Evolutionary conservation across 2,113 vertebrate genomes (phyloP), one percentile per base, ranked within the genome.

Genomic region (Brachyhypopomus gauderio): DNA sequence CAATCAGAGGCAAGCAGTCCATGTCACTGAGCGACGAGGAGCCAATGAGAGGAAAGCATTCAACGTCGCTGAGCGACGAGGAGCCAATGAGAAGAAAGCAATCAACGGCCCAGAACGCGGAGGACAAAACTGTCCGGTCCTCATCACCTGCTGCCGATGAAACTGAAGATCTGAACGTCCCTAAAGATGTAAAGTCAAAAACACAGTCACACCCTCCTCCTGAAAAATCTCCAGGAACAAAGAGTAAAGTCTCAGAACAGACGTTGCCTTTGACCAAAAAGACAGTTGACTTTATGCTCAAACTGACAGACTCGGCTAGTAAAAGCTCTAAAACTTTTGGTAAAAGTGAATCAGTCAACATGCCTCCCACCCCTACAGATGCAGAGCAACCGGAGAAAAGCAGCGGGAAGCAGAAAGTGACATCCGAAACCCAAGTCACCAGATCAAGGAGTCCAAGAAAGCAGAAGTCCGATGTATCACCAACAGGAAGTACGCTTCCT

Each of bases 391-490:
- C 81, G 20, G 85, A 88, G 34, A 27, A 62, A 7, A 55, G 5
- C 7, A 77, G 22, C 58, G 45, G 70, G 58, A 84, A 67, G 0
- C 72, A 86, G 45, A 87, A 72, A 78, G 23, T 72, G 55, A 56
- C 59, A 16, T 64, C 22, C n/a, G 85, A 88, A 56, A 81, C 60
- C 0, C 59, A 70, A 4, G 5, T 80, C 2, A 0, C 1, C 0
- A 79, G 27, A 0, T 36, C 87, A 34, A 86, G 78, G 34, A 90
- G 85, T 81, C 85, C 89, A 1, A 87, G 79, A 34, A 93, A 86
- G 89, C 89, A 90, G 86, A 87, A 86, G 78, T 82, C 64, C n/a
- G 55, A 73, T 48, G 63, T 78, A n/a, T 86, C 84, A 84, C 78
- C 82, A 84, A 72, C 87, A 88, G 93, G 88, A 89, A 87, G 62